Conservation (phyloP, 2,888 invertebrate genomes). For the Eupithecia vulgata region DNA sequence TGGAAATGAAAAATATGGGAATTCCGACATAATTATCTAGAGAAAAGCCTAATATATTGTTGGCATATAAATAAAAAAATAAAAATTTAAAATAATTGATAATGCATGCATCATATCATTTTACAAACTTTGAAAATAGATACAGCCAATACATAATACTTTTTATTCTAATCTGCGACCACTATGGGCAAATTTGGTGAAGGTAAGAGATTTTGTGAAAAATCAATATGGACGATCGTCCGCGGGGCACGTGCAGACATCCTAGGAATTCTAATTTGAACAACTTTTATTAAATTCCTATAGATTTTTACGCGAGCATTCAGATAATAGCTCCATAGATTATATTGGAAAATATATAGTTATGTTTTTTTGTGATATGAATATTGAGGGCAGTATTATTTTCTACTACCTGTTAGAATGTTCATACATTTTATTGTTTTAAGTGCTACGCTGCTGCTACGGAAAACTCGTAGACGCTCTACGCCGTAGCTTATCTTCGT, state of each 20-base stretch:
- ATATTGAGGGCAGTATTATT: not conserved
- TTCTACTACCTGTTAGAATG: slow-evolving; percentile 18
- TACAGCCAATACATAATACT: too few relatives aligned
- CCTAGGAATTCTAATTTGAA: slow-evolving; percentile 33
- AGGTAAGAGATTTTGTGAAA: not conserved
- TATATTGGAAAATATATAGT: not conserved
- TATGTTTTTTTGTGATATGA: not conserved
- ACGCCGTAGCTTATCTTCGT: slow-evolving; percentile 37
- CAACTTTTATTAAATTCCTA: slow-evolving; percentile 34
- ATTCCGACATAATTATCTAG: not conserved
- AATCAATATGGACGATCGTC: slow-evolving; percentile 5
- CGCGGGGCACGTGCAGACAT: slow-evolving; percentile 12
- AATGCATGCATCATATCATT: too few relatives aligned
- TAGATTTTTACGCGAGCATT: slow-evolving; percentile 10
- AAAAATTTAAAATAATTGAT: not conserved
- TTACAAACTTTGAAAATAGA: too few relatives aligned
- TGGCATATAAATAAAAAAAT: not conserved
- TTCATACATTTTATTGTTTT: slow-evolving; percentile 20
- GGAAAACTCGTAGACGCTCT: slow-evolving; percentile 38
- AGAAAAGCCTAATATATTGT: not conserved
- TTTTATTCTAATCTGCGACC: too few relatives aligned
- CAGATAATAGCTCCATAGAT: not conserved
- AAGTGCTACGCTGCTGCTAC: slow-evolving; percentile 30
- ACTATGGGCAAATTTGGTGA: too few relatives aligned
- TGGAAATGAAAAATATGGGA: not conserved